Evolutionary conservation across 2,888 invertebrate genomes (phyloP).

Genomic region (Norana najaformis): DNA sequence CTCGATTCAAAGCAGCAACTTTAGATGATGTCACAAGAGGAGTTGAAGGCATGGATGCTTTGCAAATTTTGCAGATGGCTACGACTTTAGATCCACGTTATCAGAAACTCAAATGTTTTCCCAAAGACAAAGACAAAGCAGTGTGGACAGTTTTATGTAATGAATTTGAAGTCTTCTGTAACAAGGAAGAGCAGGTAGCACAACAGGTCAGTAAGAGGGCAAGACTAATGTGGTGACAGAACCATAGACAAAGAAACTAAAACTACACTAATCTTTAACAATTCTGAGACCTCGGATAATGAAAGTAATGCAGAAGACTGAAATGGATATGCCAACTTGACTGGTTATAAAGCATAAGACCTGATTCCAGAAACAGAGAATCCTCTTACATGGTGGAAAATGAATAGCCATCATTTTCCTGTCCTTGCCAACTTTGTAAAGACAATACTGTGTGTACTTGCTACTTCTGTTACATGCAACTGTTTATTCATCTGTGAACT

Average conservation of each 20-base stretch:
- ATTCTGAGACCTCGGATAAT: slow-evolving; percentile 20
- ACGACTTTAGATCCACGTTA: background rate
- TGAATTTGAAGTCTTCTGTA: background rate
- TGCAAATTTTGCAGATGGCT: background rate
- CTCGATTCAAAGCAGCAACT: background rate
- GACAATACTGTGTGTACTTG: slow-evolving; percentile 23
- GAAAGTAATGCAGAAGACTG: slow-evolving; percentile 15
- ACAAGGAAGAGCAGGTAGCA: background rate
- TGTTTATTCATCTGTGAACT: slow-evolving; percentile 23
- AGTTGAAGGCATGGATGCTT: slow-evolving; percentile 23
- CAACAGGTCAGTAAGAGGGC: background rate
- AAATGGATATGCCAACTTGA: slow-evolving; percentile 19
- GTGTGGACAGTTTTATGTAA: background rate
- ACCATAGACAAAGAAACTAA: slow-evolving; percentile 22
- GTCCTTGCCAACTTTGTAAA: slow-evolving; percentile 20
- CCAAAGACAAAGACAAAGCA: background rate
- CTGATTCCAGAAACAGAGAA: slow-evolving; percentile 29
- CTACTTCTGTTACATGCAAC: slow-evolving; percentile 23
- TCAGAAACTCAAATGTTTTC: background rate
- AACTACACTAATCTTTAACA: background rate
- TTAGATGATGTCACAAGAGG: background rate
- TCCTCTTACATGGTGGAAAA: slow-evolving; percentile 28
- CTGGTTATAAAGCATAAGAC: background rate
- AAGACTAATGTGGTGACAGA: background rate
- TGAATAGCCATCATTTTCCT: slow-evolving; percentile 27